Percentiles rank a stretch among this genome's conserved stretches.
phyloP scores from a whole-genome alignment of 2,888 invertebrate genomes.

The Morpho achilles region DNA sequence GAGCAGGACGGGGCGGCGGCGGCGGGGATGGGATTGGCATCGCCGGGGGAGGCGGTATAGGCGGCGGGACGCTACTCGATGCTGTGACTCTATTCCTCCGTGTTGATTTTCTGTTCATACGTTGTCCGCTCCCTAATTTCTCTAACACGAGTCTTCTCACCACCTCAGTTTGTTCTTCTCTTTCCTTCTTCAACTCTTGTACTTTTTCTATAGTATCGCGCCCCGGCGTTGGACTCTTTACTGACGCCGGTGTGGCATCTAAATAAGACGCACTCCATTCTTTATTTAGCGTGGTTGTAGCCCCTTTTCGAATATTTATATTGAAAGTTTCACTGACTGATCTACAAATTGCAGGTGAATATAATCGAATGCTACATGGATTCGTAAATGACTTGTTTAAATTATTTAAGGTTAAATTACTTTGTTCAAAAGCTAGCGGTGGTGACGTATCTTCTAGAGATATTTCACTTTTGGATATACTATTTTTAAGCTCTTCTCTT shows the following conservation, averaged over 20 bases:
- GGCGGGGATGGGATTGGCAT: slow-evolving; percentile 44
- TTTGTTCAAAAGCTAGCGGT: slow-evolving; percentile 48
- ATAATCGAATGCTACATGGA: slow-evolving; percentile 47
- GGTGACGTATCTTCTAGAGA: slow-evolving; percentile 48
- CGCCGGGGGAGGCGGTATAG: slow-evolving; percentile 51
- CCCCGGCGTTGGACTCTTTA: slow-evolving; percentile 60
- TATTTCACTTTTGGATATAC: slow-evolving; percentile 26
- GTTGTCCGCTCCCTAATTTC: slow-evolving; percentile 74
- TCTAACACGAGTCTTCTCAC: slow-evolving; percentile 91
- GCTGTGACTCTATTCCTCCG: slow-evolving; percentile 43
- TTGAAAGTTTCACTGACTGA: slow-evolving; percentile 46
- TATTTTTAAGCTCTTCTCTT: slow-evolving; percentile 11
- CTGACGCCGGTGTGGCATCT: slow-evolving; percentile 50
- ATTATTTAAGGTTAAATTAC: slow-evolving; percentile 15
- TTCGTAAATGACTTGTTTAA: slow-evolving; percentile 32
- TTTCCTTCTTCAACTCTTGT: slow-evolving; percentile 88
- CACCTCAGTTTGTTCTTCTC: slow-evolving; percentile 90
- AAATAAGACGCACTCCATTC: slow-evolving; percentile 41
- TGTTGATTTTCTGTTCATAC: slow-evolving; percentile 39
- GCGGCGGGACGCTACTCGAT: slow-evolving; percentile 40
- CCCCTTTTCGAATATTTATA: slow-evolving; percentile 41
- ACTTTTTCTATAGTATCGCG: slow-evolving; percentile 80
- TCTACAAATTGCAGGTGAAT: slow-evolving; percentile 67
- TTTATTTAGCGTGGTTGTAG: slow-evolving; percentile 38
- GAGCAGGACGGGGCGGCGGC: slow-evolving; percentile 40